These are phyloP conservation scores for Drosophila sproati DNA, from an alignment of 1,140 invertebrate genomes.

Conservation along the genomic window DNA sequence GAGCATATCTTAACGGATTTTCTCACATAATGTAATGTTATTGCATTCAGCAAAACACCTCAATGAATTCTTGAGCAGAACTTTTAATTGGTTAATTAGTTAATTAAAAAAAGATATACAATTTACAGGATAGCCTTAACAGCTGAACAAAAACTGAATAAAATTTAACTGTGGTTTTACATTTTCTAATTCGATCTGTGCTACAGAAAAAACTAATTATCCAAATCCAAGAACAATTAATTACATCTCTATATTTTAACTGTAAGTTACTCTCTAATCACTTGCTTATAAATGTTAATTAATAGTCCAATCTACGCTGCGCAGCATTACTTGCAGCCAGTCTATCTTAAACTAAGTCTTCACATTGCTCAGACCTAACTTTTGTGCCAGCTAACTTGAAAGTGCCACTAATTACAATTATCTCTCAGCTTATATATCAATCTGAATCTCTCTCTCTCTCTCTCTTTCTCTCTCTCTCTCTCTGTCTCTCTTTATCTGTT, in stretches of 20 bases:
- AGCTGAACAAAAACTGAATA: too few relatives aligned
- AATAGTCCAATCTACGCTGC: conserved; percentile 14
- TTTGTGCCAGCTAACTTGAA: conserved; percentile 8
- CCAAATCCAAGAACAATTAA: not conserved
- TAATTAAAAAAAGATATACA: too few relatives aligned
- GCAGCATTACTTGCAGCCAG: not conserved
- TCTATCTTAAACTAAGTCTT: not conserved
- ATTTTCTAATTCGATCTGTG: too few relatives aligned
- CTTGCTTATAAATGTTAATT: conserved; percentile 18
- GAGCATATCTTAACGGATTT: not conserved
- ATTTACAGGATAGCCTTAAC: too few relatives aligned
- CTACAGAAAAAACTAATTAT: not conserved
- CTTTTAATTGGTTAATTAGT: too few relatives aligned
- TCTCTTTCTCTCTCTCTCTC: not conserved
- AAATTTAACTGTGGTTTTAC: too few relatives aligned
- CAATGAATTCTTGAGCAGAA: not conserved
- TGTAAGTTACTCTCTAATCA: not conserved
- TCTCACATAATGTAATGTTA: not conserved
- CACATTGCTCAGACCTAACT: not conserved
- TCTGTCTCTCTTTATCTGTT: not conserved
- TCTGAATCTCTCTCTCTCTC: conserved; percentile 6
- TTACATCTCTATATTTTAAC: not conserved
- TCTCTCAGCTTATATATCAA: conserved; percentile 22
- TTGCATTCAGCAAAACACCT: not conserved
- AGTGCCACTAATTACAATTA: conserved; percentile 56